Evolutionary conservation across 2,797 vertebrate genomes (phyloP).

Genomic region (Alosa sapidissima): DNA sequence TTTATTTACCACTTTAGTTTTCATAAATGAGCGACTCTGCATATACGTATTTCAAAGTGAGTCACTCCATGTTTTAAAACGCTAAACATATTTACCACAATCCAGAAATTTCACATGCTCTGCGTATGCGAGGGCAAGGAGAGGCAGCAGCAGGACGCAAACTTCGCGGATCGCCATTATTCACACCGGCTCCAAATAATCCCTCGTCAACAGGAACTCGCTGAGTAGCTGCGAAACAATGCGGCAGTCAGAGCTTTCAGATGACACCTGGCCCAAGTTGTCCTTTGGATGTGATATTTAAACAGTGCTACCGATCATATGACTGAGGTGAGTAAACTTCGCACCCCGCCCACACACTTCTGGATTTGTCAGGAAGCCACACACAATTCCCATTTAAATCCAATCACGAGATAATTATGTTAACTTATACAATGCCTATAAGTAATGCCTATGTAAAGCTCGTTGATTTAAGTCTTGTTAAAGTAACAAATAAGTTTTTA

Average conservation of each 20-base stretch:
- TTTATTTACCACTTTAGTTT: no score
- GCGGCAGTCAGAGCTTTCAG: not conserved
- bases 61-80: not conserved
- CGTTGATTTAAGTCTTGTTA: not conserved
- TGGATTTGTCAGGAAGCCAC: not conserved
- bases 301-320: not conserved
- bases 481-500: not conserved
- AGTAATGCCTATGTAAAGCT: not conserved
- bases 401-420: not conserved
- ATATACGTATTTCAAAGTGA: not conserved
- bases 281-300: not conserved
- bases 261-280: not conserved
- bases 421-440: not conserved
- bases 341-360: not conserved
- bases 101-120: conserved; percentile 65
- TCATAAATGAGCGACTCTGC: not conserved
- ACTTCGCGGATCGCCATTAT: conserved; percentile 64
- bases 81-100: conserved; percentile 66
- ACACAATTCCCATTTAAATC: not conserved
- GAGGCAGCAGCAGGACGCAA: conserved; percentile 55
- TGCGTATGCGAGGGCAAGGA: conserved; percentile 63
- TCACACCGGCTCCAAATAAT: conserved; percentile 26
- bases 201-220: not conserved
- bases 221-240: not conserved
- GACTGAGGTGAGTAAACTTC: conserved; percentile 1